Evolutionary conservation across 2,888 invertebrate species (phyloP).

Genomic region (Erebia palarica): DNA sequence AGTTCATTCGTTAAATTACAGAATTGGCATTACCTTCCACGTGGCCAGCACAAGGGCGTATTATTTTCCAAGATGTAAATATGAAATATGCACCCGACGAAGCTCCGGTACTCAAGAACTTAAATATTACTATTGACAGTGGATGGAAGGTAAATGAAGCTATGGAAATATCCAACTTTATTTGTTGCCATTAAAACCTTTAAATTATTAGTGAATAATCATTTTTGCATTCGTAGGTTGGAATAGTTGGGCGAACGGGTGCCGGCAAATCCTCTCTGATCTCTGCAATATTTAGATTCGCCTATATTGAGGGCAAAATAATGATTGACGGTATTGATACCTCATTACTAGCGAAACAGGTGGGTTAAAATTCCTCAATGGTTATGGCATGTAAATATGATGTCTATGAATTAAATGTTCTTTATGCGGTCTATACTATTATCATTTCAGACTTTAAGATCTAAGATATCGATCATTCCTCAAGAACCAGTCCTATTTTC

Average conservation of each 20-base stretch:
- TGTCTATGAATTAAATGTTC: neutral
- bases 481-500: conserved; percentile 94
- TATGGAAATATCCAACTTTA: neutral
- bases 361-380: conserved; percentile 39
- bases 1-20: conserved; percentile 42
- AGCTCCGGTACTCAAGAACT: conserved; percentile 83
- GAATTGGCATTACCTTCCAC: conserved; percentile 76
- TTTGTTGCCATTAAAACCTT: neutral
- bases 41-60: conserved; percentile 85
- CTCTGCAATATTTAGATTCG: conserved; percentile 86
- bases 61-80: conserved; percentile 82
- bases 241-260: conserved; percentile 89
- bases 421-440: conserved; percentile 43
- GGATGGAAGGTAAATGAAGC: conserved; percentile 69
- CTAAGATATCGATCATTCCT: conserved; percentile 85
- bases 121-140: conserved; percentile 66
- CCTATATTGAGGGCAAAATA: conserved; percentile 83
- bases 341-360: conserved; percentile 80
- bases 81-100: conserved; percentile 85
- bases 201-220: neutral
- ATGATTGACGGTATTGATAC: conserved; percentile 85
- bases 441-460: conserved; percentile 78
- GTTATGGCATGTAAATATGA: neutral
- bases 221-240: conserved; percentile 69
- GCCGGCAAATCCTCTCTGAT: conserved; percentile 89